Evolutionary conservation across 1,140 invertebrate species (phyloP).

Genomic region (Acromyrmex charruanus): DNA sequence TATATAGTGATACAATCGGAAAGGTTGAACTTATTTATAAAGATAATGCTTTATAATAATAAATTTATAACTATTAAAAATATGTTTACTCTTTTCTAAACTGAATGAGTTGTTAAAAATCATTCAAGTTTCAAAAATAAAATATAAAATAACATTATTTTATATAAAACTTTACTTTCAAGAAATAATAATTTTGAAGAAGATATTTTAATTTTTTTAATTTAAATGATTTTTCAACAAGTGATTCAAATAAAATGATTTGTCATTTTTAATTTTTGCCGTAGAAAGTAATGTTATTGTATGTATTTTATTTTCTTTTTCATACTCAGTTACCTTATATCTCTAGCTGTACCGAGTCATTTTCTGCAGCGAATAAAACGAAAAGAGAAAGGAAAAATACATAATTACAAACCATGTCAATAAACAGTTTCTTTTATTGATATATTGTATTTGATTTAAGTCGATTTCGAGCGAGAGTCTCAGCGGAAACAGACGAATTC

Average conservation of each 20-base stretch:
- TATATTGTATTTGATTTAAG: conserved; percentile 1
- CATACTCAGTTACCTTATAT: not conserved
- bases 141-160: not conserved
- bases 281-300: no score
- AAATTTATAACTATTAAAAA: no score
- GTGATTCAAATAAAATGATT: no score
- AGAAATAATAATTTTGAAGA: not conserved
- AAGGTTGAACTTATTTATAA: no score
- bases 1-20: no score
- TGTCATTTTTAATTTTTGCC: no score
- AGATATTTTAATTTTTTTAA: no score
- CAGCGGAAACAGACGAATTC: not conserved
- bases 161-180: no score
- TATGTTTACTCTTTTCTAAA: no score
- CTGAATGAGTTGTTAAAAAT: not conserved
- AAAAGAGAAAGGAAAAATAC: not conserved
- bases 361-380: not conserved
- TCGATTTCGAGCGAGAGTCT: conserved; percentile 25
- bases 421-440: not conserved
- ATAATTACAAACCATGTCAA: not conserved
- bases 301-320: not conserved
- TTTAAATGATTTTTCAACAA: no score
- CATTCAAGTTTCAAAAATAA: not conserved
- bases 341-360: not conserved
- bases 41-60: no score